These are phyloP conservation scores for Pelosia muscerda DNA, from an alignment of 2,888 invertebrate species.

Conservation along the genomic window DNA sequence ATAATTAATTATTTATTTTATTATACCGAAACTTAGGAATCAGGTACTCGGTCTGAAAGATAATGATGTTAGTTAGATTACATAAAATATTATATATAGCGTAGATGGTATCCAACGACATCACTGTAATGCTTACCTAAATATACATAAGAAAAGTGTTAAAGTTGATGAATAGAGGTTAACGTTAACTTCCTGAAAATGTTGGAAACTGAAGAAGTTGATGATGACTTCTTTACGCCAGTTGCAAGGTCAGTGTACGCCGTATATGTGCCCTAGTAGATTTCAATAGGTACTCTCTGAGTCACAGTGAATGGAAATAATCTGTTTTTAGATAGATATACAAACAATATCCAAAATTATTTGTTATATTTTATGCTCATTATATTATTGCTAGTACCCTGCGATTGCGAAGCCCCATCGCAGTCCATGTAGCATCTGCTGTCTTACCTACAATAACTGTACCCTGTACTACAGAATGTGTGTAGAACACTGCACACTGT, in stretches of 20 bases:
- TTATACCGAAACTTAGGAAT: background rate
- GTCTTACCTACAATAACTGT: no score
- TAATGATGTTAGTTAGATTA: background rate
- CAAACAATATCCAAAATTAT: background rate
- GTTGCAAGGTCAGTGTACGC: constrained; percentile 66
- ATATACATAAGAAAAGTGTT: no score
- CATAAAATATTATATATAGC: background rate
- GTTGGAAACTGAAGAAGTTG: constrained; percentile 77
- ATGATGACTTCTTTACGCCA: constrained; percentile 81
- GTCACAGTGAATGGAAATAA: background rate
- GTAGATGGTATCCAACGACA: background rate
- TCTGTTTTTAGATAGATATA: background rate
- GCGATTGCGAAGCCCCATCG: no score
- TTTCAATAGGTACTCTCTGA: background rate
- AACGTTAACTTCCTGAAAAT: constrained; percentile 38
- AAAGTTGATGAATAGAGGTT: no score
- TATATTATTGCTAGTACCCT: no score
- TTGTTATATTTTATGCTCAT: no score
- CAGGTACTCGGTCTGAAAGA: background rate
- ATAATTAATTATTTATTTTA: no score
- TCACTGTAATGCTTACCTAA: background rate
- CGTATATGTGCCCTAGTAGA: background rate
- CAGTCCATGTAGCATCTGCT: background rate
- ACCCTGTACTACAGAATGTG: no score
- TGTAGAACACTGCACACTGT: no score